These are phyloP conservation scores for Drosophila suzukii DNA, from an alignment of 1,140 invertebrate species.

Conservation along the genomic window DNA sequence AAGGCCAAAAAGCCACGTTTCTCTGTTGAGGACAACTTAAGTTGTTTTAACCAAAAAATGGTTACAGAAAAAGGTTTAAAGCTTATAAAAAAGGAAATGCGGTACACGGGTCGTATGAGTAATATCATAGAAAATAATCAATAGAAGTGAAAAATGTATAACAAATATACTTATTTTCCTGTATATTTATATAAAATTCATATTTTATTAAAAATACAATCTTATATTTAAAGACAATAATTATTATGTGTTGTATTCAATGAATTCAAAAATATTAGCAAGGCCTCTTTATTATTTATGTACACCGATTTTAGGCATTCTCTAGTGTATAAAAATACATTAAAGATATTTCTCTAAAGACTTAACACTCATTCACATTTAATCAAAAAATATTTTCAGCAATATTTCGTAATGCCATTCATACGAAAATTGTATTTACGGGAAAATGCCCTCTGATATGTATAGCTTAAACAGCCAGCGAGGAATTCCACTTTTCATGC, in stretches of 20 bases:
- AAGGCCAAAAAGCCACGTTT: no score
- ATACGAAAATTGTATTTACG: conserved; percentile 33
- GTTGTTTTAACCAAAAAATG: neutral
- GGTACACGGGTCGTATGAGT: neutral
- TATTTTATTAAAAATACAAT: no score
- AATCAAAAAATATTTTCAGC: conserved; percentile 19
- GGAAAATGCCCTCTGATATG: conserved; percentile 16
- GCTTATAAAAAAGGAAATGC: neutral
- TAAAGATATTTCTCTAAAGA: neutral
- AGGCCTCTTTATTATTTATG: neutral
- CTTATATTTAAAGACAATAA: no score
- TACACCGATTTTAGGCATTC: neutral
- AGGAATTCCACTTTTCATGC: conserved; percentile 36
- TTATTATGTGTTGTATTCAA: no score
- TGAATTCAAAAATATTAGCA: no score
- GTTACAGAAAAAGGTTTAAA: neutral
- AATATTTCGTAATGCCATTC: conserved; percentile 29
- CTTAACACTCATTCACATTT: conserved; percentile 17
- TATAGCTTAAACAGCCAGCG: conserved; percentile 12
- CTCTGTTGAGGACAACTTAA: neutral
- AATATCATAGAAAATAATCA: neutral
- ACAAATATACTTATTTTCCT: no score
- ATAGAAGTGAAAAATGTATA: no score
- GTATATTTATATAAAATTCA: no score
- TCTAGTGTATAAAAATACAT: neutral